These are phyloP conservation scores for Kobus ellipsiprymnus DNA, from an alignment of 2,113 vertebrate species.

Conservation along the genomic window DNA sequence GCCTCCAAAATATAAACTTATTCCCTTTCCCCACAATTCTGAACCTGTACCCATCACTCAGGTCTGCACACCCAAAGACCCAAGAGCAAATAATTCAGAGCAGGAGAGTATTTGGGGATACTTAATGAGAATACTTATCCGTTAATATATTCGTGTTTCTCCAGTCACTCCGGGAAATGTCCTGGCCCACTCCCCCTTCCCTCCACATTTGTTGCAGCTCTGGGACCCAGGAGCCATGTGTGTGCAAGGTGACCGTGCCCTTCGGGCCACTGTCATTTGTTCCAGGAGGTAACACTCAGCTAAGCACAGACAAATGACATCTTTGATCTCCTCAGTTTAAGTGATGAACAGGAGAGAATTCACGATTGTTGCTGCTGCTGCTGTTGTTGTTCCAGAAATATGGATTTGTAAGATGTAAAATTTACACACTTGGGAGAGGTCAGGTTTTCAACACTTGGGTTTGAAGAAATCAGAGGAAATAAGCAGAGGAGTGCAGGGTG, in stretches of 20 bases:
- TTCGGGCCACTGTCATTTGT: background rate
- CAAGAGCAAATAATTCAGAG: background rate
- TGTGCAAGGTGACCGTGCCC: too few relatives aligned
- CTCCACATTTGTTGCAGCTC: background rate
- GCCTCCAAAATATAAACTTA: background rate
- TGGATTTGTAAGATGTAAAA: background rate
- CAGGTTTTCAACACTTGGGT: background rate
- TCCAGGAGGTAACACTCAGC: background rate
- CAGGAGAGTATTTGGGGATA: too few relatives aligned
- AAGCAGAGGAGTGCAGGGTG: background rate
- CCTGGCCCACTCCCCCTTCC: too few relatives aligned
- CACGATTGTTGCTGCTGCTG: background rate
- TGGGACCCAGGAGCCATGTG: background rate
- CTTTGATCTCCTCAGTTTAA: background rate
- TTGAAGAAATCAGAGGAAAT: background rate
- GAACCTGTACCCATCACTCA: background rate
- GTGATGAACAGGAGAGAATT: background rate
- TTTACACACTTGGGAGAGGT: background rate
- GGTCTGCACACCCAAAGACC: background rate
- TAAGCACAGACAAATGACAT: background rate
- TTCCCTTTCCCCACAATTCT: background rate
- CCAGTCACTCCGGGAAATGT: background rate
- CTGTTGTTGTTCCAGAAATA: background rate
- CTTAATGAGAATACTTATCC: background rate
- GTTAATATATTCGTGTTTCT: background rate